A percentile compares a stretch with the other conserved stretches of the same genome.
Conservation (phyloP, 2,797 vertebrate species). For the Thaleichthys pacificus region DNA sequence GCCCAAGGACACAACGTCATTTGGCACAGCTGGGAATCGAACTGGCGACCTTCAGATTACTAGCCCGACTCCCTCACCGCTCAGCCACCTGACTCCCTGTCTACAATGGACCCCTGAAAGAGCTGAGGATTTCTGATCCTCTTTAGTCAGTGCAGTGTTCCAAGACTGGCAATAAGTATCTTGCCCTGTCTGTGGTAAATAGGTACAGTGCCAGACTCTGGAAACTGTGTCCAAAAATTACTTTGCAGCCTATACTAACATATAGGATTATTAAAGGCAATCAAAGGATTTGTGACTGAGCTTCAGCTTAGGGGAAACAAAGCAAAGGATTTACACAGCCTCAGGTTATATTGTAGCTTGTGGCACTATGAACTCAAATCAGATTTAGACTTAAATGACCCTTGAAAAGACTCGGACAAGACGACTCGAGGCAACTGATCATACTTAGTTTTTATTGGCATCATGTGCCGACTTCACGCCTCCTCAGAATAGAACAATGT, state of each 20-base stretch:
- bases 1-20: too few relatives aligned
- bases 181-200: background rate
- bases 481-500: too few relatives aligned
- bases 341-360: background rate
- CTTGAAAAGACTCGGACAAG: slow-evolving; percentile 3
- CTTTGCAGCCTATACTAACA: background rate
- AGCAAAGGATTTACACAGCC: background rate
- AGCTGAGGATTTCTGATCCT: background rate
- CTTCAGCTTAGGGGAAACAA: background rate
- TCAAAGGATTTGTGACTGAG: background rate
- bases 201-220: background rate
- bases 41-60: too few relatives aligned
- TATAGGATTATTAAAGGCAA: background rate
- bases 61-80: too few relatives aligned
- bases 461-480: too few relatives aligned
- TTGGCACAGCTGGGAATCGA: too few relatives aligned
- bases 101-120: background rate
- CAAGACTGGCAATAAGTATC: background rate
- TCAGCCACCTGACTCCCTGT: too few relatives aligned
- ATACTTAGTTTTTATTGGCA: too few relatives aligned
- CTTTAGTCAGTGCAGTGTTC: background rate
- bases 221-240: background rate
- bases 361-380: slow-evolving; percentile 16
- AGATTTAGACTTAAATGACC: slow-evolving; percentile 6
- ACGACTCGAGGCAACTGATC: background rate